Evolutionary conservation across 1,140 invertebrate species (phyloP).

Genomic region (Pseudomyrmex dendroicus): DNA sequence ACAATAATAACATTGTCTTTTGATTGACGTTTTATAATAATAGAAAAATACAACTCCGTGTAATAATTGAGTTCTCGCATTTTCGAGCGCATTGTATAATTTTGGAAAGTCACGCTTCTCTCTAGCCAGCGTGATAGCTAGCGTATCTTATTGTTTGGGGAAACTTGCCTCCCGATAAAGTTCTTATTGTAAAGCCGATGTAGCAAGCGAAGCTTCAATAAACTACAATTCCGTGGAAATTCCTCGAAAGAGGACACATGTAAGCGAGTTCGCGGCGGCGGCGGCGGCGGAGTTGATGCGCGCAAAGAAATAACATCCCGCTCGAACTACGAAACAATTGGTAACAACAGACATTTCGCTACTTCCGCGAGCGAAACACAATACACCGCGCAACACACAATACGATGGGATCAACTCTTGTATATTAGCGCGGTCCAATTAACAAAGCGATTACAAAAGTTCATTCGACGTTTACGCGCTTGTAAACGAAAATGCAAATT

Average conservation of each 20-base stretch:
- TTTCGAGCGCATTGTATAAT: neutral
- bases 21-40: neutral
- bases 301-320: conserved; percentile 9
- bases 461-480: conserved; percentile 16
- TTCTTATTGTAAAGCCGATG: neutral
- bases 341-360: neutral
- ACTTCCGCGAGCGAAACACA: neutral
- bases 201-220: neutral
- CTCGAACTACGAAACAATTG: neutral
- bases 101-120: neutral
- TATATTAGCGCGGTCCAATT: conserved; percentile 41
- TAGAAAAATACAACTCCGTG: neutral
- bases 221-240: conserved; percentile 9
- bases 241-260: neutral
- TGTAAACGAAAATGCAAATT: conserved; percentile 35
- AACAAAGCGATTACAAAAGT: conserved; percentile 48
- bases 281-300: neutral
- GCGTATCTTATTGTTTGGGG: neutral
- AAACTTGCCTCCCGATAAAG: neutral
- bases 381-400: conserved; percentile 30
- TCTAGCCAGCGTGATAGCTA: neutral
- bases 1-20: too few relatives aligned
- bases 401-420: conserved; percentile 24
- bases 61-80: neutral
- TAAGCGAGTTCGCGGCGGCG: neutral